Evolutionary conservation across 2,113 vertebrate species (phyloP).

Genomic region (Halcyon senegalensis): DNA sequence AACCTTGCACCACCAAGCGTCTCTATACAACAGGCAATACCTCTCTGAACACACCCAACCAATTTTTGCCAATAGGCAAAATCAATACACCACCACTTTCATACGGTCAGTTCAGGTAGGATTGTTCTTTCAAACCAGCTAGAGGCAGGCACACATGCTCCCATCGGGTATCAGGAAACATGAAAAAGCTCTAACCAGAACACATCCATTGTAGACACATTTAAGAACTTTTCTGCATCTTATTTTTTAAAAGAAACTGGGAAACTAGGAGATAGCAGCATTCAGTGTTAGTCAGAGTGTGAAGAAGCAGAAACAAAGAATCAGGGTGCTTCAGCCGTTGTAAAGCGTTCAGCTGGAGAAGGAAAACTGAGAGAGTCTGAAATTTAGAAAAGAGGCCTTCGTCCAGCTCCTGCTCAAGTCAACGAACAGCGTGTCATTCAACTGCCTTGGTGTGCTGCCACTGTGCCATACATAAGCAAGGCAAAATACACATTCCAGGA

Average conservation of each 20-base stretch:
- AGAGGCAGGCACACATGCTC: slow-evolving; percentile 67
- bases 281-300: slow-evolving; percentile 76
- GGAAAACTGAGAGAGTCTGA: background rate
- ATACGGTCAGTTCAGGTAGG: background rate
- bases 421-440: background rate
- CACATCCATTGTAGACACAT: background rate
- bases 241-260: slow-evolving; percentile 13
- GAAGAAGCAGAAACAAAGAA: slow-evolving; percentile 21
- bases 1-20: background rate
- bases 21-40: slow-evolving; percentile 55
- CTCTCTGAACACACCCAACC: slow-evolving; percentile 2
- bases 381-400: background rate
- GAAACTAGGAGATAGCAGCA: slow-evolving; percentile 70
- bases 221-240: background rate
- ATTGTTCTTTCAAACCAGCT: slow-evolving; percentile 8
- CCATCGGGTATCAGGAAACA: slow-evolving; percentile 17
- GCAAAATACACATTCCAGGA: slow-evolving; percentile 35
- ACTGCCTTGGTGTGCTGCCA: background rate
- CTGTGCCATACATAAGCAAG: background rate
- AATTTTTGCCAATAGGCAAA: slow-evolving; percentile 20
- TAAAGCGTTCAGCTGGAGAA: slow-evolving; percentile 41
- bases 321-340: slow-evolving; percentile 75
- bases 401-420: slow-evolving; percentile 25
- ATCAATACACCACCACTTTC: background rate
- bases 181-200: background rate